These are phyloP conservation scores for Parazoanthus atlanticus DNA, from an alignment of 92 coral and sea anemone genomes.

Conservation along the genomic window DNA sequence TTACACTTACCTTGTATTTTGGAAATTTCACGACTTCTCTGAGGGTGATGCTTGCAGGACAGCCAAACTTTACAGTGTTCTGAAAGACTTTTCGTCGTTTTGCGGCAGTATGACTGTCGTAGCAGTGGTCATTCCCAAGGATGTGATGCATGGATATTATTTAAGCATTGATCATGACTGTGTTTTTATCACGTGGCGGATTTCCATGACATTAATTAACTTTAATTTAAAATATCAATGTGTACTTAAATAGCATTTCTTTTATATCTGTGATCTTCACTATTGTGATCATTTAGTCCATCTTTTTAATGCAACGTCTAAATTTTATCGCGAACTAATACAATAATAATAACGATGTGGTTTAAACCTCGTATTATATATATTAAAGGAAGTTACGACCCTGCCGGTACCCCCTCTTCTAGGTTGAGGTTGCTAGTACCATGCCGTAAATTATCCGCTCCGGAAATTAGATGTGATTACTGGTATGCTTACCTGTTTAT, in stretches of 20 bases:
- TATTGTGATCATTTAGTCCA: too few species aligned
- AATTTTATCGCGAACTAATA: too few species aligned
- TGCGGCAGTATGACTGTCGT: slow-evolving; percentile 19
- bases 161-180: slow-evolving; percentile 17
- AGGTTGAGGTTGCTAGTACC: background rate
- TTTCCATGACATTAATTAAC: background rate
- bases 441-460: too few species aligned
- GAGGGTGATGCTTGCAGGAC: slow-evolving; percentile 31
- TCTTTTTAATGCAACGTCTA: too few species aligned
- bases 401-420: background rate
- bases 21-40: slow-evolving; percentile 36
- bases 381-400: slow-evolving; percentile 11
- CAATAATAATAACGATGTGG: background rate
- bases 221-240: too few species aligned
- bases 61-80: slow-evolving; percentile 35
- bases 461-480: too few species aligned
- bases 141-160: slow-evolving; percentile 1
- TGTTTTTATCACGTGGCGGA: background rate
- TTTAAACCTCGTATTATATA: background rate
- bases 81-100: slow-evolving; percentile 34
- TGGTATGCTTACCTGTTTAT: too few species aligned
- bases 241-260: too few species aligned
- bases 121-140: slow-evolving; percentile 31
- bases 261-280: too few species aligned
- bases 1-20: slow-evolving; percentile 19